These are phyloP conservation scores for Eupithecia insigniata DNA, from an alignment of 2,888 invertebrate species.

Conservation along the genomic window DNA sequence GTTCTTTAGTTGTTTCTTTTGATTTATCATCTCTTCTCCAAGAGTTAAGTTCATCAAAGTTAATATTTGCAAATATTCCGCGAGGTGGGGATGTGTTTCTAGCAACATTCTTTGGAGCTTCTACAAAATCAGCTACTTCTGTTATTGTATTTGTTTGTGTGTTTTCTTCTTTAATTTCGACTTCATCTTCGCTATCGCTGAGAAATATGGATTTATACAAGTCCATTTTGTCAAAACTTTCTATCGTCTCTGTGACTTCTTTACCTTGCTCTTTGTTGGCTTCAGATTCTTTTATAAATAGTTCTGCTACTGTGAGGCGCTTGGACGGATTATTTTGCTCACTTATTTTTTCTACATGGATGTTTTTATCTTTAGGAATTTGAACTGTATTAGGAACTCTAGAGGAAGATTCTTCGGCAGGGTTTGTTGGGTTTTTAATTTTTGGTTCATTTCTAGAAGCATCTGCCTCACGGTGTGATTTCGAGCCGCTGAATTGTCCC, in stretches of 20 bases:
- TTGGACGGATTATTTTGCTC: conserved; percentile 54
- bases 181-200: conserved; percentile 89
- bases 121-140: conserved; percentile 51
- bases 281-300: conserved; percentile 77
- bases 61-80: conserved; percentile 88
- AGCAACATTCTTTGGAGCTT: conserved; percentile 81
- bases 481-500: conserved; percentile 73
- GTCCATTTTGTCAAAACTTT: conserved; percentile 86
- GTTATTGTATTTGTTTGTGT: conserved; percentile 10
- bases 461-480: conserved; percentile 54
- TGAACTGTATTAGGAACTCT: conserved; percentile 7
- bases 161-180: conserved; percentile 43
- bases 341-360: conserved; percentile 24
- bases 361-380: conserved; percentile 8
- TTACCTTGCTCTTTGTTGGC: conserved; percentile 59
- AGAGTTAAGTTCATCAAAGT: conserved; percentile 84
- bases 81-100: conserved; percentile 88
- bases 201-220: conserved; percentile 95
- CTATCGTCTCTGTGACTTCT: conserved; percentile 71
- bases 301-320: conserved; percentile 77
- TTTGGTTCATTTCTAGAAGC: conserved; percentile 15
- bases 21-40: conserved; percentile 60
- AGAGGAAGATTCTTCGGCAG: conserved; percentile 8
- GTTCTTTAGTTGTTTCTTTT: conserved; percentile 34
- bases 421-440: not conserved